Percentiles rank a stretch among this genome's conserved stretches.
Conservation (phyloP, 2,888 invertebrate species). For the Carcina quercana region DNA sequence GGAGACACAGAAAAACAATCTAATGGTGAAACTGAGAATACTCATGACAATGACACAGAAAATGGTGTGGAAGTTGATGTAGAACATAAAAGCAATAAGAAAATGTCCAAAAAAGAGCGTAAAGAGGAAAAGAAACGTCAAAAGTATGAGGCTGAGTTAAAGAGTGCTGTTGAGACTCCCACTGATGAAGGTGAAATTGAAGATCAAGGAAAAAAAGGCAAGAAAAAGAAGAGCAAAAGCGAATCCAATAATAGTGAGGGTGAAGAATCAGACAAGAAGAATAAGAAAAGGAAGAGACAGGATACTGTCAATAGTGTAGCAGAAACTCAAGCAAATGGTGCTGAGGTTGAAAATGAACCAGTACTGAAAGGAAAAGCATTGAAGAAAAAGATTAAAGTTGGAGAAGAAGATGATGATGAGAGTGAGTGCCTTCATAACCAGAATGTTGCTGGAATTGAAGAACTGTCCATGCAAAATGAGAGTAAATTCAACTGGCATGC, state of each 20-base stretch:
- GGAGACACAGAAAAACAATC: slow-evolving; percentile 20
- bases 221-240: slow-evolving; percentile 51
- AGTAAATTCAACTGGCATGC: slow-evolving; percentile 66
- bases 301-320: slow-evolving; percentile 46
- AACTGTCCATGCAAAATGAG: slow-evolving; percentile 33
- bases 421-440: slow-evolving; percentile 58
- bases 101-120: slow-evolving; percentile 57
- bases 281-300: slow-evolving; percentile 58
- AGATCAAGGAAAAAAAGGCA: slow-evolving; percentile 42
- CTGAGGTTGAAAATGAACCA: slow-evolving; percentile 26
- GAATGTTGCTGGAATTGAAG: slow-evolving; percentile 61
- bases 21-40: slow-evolving; percentile 9
- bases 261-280: slow-evolving; percentile 39
- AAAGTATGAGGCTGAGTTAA: slow-evolving; percentile 62
- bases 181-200: slow-evolving; percentile 31
- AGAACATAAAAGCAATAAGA: no score
- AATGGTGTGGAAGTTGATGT: slow-evolving; percentile 20
- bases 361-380: slow-evolving; percentile 31
- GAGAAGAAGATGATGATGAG: slow-evolving; percentile 44
- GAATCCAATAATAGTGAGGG: slow-evolving; percentile 35
- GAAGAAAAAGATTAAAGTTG: slow-evolving; percentile 53
- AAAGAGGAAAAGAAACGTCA: slow-evolving; percentile 63
- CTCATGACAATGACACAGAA: slow-evolving; percentile 7
- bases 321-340: slow-evolving; percentile 14
- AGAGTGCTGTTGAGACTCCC: slow-evolving; percentile 42